Conservation (phyloP, 1,140 invertebrate species). For the Belonocnema kinseyi region DNA sequence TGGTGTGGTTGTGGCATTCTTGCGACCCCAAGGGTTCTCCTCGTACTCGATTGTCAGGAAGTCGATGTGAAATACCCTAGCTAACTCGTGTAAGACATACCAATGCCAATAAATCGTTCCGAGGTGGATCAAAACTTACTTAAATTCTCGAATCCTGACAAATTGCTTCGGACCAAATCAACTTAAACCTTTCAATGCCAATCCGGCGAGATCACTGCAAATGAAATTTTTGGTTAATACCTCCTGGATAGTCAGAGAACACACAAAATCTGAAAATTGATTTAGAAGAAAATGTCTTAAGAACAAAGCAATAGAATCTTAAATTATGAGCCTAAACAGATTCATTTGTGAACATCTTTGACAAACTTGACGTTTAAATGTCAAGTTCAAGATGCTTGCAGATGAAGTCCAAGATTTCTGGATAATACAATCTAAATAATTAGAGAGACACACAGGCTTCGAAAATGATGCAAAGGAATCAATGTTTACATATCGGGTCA, state of each 20-base stretch:
- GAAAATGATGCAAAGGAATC: no score
- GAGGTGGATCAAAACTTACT: slow-evolving; percentile 5
- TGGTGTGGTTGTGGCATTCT: slow-evolving; percentile 38
- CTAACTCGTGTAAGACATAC: slow-evolving; percentile 18
- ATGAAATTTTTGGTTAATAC: neutral
- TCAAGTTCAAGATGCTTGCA: no score
- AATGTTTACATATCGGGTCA: no score
- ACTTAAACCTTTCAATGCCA: neutral
- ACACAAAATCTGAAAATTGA: neutral
- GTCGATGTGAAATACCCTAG: slow-evolving; percentile 28
- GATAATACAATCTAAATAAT: no score
- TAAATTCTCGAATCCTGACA: neutral
- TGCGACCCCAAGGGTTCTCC: slow-evolving; percentile 36
- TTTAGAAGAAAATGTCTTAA: no score
- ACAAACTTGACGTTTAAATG: no score
- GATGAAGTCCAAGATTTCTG: no score
- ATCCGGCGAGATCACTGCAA: neutral
- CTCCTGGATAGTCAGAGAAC: neutral
- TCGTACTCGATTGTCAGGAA: slow-evolving; percentile 11
- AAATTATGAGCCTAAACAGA: no score
- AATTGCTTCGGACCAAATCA: slow-evolving; percentile 1
- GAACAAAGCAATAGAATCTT: no score
- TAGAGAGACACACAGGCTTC: no score
- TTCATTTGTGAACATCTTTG: no score
- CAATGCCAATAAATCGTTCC: slow-evolving; percentile 5